phyloP scores from a whole-genome alignment of 2,797 vertebrate genomes.

The Girardinus metallicus region DNA sequence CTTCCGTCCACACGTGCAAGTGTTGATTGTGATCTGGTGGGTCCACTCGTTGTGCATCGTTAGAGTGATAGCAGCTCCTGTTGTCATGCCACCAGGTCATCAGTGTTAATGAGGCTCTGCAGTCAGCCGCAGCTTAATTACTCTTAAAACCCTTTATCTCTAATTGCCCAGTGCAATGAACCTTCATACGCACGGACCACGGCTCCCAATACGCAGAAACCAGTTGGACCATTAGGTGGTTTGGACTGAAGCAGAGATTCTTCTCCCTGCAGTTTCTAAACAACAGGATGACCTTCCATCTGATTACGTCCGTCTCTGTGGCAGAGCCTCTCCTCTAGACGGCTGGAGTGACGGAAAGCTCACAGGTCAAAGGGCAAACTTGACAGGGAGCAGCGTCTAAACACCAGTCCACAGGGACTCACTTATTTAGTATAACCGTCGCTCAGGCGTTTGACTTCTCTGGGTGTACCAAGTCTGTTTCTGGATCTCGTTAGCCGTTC shows the following conservation, averaged over 20 bases:
- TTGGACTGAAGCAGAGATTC: slow-evolving; percentile 4
- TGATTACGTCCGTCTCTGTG: slow-evolving; percentile 29
- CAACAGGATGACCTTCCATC: slow-evolving; percentile 26
- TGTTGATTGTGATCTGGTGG: slow-evolving; percentile 68
- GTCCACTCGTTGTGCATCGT: slow-evolving; percentile 62
- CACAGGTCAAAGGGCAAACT: slow-evolving; percentile 72
- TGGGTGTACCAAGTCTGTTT: slow-evolving; percentile 8
- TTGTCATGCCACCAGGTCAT: slow-evolving; percentile 69
- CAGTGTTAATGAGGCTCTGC: slow-evolving; percentile 67
- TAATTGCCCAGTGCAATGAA: slow-evolving; percentile 52
- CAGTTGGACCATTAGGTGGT: background rate
- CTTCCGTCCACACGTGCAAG: slow-evolving; percentile 23
- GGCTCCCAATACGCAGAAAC: slow-evolving; percentile 56
- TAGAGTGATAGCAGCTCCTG: slow-evolving; percentile 56
- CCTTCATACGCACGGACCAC: slow-evolving; percentile 51
- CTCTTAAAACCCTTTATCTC: slow-evolving; percentile 70
- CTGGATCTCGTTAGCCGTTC: background rate
- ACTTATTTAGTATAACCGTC: slow-evolving; percentile 65
- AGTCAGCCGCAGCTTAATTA: slow-evolving; percentile 64
- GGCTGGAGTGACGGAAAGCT: slow-evolving; percentile 70
- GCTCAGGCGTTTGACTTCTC: slow-evolving; percentile 63
- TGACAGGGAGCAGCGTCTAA: slow-evolving; percentile 64
- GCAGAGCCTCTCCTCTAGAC: slow-evolving; percentile 41
- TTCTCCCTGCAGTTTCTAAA: slow-evolving; percentile 10
- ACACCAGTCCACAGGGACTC: slow-evolving; percentile 45